Evolutionary conservation across 2,797 vertebrate species (phyloP).

Genomic region (Ataeniobius toweri): DNA sequence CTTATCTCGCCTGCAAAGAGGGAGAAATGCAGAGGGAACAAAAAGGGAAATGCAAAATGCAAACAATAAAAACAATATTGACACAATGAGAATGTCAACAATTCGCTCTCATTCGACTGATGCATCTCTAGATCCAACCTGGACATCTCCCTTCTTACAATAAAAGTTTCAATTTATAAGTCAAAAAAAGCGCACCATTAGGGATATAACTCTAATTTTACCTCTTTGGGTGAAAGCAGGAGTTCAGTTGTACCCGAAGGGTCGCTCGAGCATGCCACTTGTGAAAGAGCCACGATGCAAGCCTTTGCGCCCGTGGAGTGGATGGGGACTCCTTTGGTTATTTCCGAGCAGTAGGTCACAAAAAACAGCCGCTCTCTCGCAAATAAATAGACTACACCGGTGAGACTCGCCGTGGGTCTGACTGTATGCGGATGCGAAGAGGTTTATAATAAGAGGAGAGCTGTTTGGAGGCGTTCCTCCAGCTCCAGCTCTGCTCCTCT

Average conservation of each 20-base stretch:
- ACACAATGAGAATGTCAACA: not conserved
- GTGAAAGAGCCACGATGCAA: conserved; percentile 75
- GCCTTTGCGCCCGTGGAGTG: conserved; percentile 46
- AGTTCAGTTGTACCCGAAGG: conserved; percentile 72
- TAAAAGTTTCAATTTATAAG: not conserved
- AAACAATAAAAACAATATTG: not conserved
- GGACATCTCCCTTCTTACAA: not conserved
- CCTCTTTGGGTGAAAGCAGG: conserved; percentile 80
- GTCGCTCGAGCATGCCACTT: conserved; percentile 76
- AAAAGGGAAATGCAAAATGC: not conserved
- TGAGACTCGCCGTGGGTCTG: not conserved
- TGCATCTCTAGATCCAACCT: not conserved
- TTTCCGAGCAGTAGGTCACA: conserved; percentile 26
- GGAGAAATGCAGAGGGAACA: conserved; percentile 18
- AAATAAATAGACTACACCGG: not conserved
- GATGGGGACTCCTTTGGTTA: conserved; percentile 46
- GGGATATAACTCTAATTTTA: conserved; percentile 7
- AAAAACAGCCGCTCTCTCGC: not conserved
- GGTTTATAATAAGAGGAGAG: not conserved
- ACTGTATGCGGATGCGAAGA: no score
- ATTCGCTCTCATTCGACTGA: not conserved
- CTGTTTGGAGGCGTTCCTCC: conserved; percentile 23
- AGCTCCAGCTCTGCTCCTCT: conserved; percentile 43
- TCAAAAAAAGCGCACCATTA: not conserved
- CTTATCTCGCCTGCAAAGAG: conserved; percentile 50